Evolutionary conservation across 2,888 invertebrate genomes (phyloP).

Genomic region (Entomobrya multifasciata): DNA sequence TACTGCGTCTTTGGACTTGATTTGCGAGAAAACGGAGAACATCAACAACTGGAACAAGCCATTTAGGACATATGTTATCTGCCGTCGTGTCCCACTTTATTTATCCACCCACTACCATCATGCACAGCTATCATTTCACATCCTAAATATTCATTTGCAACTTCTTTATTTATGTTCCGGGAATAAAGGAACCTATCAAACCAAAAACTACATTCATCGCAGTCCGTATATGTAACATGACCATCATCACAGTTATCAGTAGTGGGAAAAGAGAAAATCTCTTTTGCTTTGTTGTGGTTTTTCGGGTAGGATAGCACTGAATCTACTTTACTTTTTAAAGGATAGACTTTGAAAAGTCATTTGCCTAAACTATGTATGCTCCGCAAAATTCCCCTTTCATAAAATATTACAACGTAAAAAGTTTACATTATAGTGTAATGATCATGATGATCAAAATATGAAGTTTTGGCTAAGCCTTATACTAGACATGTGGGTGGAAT

Average conservation of each 20-base stretch:
- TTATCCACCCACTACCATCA: not conserved
- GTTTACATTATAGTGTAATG: not conserved
- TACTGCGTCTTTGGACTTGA: too few species aligned
- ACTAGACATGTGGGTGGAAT: not conserved
- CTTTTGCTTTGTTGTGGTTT: slow-evolving; percentile 19
- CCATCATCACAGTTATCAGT: not conserved
- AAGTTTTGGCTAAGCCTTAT: not conserved
- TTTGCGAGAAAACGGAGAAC: too few species aligned
- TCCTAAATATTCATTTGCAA: slow-evolving; percentile 24
- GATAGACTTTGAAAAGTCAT: not conserved
- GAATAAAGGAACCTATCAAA: not conserved
- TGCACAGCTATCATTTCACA: slow-evolving; percentile 6
- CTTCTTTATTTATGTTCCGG: slow-evolving; percentile 10
- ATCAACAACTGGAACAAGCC: slow-evolving; percentile 2
- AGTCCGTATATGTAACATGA: not conserved
- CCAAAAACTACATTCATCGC: not conserved
- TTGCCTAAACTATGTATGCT: too few species aligned
- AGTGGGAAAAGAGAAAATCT: not conserved
- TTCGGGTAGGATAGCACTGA: not conserved
- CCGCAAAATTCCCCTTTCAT: too few species aligned
- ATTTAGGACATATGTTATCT: not conserved
- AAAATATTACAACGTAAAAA: too few species aligned
- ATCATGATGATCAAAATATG: too few species aligned
- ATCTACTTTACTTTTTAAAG: not conserved
- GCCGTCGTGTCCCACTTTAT: not conserved